Evolutionary conservation across 1,140 invertebrate genomes (phyloP).

Genomic region (Lepidurus arcticus): DNA sequence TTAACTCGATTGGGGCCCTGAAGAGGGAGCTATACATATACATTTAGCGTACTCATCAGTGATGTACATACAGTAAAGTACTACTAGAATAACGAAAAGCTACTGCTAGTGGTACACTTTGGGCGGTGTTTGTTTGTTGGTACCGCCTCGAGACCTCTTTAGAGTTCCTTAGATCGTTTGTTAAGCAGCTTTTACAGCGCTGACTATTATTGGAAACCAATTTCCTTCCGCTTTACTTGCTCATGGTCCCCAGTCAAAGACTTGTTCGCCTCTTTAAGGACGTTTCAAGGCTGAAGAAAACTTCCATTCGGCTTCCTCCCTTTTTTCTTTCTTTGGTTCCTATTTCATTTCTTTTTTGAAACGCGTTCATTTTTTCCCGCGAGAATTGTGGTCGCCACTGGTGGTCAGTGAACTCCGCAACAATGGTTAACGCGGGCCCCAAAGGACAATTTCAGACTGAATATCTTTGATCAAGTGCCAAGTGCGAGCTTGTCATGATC

Average conservation of each 20-base stretch:
- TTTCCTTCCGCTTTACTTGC: not conserved
- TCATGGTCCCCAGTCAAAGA: not conserved
- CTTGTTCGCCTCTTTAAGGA: not conserved
- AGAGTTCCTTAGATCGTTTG: not conserved
- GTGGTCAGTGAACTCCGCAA: not conserved
- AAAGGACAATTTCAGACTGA: not conserved
- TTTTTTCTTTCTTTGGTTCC: not conserved
- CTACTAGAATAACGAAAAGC: too few species aligned
- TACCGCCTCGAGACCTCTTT: not conserved
- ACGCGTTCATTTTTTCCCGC: not conserved
- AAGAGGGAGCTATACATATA: too few species aligned
- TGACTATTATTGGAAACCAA: not conserved
- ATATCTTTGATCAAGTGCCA: slow-evolving; percentile 1
- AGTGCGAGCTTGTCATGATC: not conserved
- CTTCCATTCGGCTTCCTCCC: not conserved
- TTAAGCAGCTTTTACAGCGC: not conserved
- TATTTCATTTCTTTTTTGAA: not conserved
- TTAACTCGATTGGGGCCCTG: too few species aligned
- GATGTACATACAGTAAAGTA: too few species aligned
- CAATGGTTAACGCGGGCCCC: not conserved
- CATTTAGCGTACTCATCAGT: too few species aligned
- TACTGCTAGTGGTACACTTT: not conserved
- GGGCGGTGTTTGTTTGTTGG: not conserved
- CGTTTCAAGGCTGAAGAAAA: not conserved
- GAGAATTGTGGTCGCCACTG: not conserved